phyloP scores from a whole-genome alignment of 2,888 invertebrate genomes.

The Amphipyra tragopoginis region DNA sequence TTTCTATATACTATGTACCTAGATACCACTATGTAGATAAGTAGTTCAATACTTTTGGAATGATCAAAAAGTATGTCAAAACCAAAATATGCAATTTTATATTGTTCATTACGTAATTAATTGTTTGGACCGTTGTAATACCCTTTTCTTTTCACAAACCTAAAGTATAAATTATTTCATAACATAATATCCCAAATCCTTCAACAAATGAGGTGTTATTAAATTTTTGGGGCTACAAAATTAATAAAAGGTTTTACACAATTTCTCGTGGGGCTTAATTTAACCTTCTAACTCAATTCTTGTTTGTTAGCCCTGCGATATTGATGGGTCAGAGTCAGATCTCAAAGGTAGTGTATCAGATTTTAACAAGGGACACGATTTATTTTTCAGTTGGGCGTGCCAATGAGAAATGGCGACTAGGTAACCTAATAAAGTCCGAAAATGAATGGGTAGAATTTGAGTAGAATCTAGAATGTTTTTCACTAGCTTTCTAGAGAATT shows the following conservation, averaged over 20 bases:
- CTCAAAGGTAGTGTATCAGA: constrained; percentile 33
- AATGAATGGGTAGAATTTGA: background rate
- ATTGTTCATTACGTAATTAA: too few species aligned
- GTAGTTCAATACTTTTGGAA: too few species aligned
- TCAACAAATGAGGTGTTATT: constrained; percentile 11
- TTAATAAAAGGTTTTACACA: constrained; percentile 7
- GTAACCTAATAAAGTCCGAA: constrained; percentile 24
- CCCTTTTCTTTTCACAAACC: too few species aligned
- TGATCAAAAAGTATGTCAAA: too few species aligned
- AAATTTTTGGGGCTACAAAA: constrained; percentile 10
- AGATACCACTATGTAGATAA: too few species aligned
- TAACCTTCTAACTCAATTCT: constrained; percentile 11
- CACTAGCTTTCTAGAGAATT: constrained; percentile 15
- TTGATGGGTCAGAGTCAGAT: constrained; percentile 17
- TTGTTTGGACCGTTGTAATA: too few species aligned
- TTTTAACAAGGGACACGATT: constrained; percentile 38
- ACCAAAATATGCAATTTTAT: too few species aligned
- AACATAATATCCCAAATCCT: constrained; percentile 4
- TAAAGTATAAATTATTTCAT: too few species aligned
- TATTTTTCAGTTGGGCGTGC: constrained; percentile 16
- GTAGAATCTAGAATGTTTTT: constrained; percentile 30
- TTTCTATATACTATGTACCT: too few species aligned
- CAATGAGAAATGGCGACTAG: constrained; percentile 33
- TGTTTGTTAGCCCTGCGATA: constrained; percentile 19
- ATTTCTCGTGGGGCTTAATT: background rate